Percentiles rank a stretch among this genome's conserved stretches.
phyloP scores from a whole-genome alignment of 1,140 invertebrate species.

The Drosophila erecta region DNA sequence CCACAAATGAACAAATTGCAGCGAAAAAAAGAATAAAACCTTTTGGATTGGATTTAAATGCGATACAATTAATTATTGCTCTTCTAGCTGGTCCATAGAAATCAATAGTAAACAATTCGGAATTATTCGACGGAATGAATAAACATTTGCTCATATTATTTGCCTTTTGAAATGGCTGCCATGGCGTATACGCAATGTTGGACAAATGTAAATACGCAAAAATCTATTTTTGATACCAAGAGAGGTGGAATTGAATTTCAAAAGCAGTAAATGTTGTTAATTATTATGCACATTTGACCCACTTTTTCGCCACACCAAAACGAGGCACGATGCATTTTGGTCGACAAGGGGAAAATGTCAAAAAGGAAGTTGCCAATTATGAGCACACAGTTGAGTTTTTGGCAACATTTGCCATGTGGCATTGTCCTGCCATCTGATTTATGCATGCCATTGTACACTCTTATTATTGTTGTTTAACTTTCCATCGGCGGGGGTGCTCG shows the following conservation, averaged over 20 bases:
- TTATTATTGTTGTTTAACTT: conserved; percentile 45
- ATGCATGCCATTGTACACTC: conserved; percentile 48
- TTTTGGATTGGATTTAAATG: conserved; percentile 53
- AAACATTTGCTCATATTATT: conserved; percentile 64
- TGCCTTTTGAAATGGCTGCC: conserved; percentile 41
- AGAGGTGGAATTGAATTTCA: conserved; percentile 31
- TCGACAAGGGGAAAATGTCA: conserved; percentile 9
- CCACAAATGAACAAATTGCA: conserved; percentile 48
- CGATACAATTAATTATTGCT: conserved; percentile 49
- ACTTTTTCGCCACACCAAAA: not conserved
- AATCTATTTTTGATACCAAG: conserved; percentile 25
- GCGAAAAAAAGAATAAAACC: conserved; percentile 7
- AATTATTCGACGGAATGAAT: conserved; percentile 34
- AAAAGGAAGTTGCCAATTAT: conserved; percentile 51
- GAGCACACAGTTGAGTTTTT: conserved; percentile 49
- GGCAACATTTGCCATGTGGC: conserved; percentile 41
- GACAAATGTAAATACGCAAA: conserved; percentile 27
- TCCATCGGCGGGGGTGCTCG: not conserved
- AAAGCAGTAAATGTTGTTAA: conserved; percentile 39
- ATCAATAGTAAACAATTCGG: conserved; percentile 49
- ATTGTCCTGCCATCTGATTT: conserved; percentile 49
- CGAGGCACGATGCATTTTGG: too few relatives aligned
- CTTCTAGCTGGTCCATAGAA: conserved; percentile 43
- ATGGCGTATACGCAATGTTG: conserved; percentile 56
- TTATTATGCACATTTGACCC: conserved; percentile 54